Percentiles rank a stretch among this genome's conserved stretches.
Conservation (phyloP, 2,113 vertebrate species). For the Hystrix cristata region DNA sequence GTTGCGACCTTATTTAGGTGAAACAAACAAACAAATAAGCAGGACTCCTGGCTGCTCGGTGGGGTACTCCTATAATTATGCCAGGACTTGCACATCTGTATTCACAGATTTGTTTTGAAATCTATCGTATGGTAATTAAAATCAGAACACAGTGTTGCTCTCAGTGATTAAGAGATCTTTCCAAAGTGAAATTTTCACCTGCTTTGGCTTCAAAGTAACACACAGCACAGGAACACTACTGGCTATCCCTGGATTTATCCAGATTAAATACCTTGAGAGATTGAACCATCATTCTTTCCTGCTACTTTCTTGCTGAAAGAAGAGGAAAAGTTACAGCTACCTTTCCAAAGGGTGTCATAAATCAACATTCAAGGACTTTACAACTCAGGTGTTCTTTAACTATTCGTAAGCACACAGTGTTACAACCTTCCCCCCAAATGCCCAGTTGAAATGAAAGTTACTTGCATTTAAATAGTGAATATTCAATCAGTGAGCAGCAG, state of each 20-base stretch:
- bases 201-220: slow-evolving; percentile 67
- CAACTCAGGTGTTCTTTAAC: slow-evolving; percentile 4
- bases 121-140: slow-evolving; percentile 62
- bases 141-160: slow-evolving; percentile 29
- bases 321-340: slow-evolving; percentile 21
- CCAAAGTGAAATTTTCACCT: slow-evolving; percentile 71
- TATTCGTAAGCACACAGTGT: slow-evolving; percentile 12
- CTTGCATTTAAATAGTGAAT: slow-evolving; percentile 52
- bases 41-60: not conserved
- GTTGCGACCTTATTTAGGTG: not conserved
- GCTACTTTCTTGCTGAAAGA: slow-evolving; percentile 55
- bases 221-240: not conserved
- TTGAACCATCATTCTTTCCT: slow-evolving; percentile 55
- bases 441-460: slow-evolving; percentile 17
- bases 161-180: slow-evolving; percentile 70
- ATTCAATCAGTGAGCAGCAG: not conserved
- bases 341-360: slow-evolving; percentile 24
- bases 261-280: slow-evolving; percentile 56
- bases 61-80: not conserved
- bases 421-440: not conserved
- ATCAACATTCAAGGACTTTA: slow-evolving; percentile 49
- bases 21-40: not conserved
- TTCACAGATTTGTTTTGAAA: slow-evolving; percentile 70
- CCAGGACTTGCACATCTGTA: slow-evolving; percentile 43
- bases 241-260: slow-evolving; percentile 47